Evolutionary conservation across 2,888 invertebrate genomes (phyloP).

Genomic region (Tupiocoris notatus): DNA sequence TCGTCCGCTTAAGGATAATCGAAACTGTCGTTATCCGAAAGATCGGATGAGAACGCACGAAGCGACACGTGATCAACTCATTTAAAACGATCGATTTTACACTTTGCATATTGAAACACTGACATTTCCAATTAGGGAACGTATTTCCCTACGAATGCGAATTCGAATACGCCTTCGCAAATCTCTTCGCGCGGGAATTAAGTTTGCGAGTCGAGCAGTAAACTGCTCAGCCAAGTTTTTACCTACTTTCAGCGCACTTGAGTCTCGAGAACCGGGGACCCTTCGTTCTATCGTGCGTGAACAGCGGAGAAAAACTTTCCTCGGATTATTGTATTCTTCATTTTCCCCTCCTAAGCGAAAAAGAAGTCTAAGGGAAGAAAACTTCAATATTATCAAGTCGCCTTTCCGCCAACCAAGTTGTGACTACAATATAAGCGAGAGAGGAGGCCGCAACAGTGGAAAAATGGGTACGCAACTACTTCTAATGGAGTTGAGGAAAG

Average conservation of each 20-base stretch:
- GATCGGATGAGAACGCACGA: too few species aligned
- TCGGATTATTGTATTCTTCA: slow-evolving; percentile 35
- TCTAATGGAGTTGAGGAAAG: slow-evolving; percentile 27
- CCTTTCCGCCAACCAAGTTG: slow-evolving; percentile 4
- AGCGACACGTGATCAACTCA: too few species aligned
- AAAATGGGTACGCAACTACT: slow-evolving; percentile 3
- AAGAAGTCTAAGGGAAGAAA: background rate
- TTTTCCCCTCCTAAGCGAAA: background rate
- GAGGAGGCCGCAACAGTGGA: background rate
- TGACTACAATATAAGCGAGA: background rate
- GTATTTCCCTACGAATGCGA: background rate
- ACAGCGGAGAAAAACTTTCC: background rate
- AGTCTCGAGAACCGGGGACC: background rate
- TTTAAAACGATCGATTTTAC: too few species aligned
- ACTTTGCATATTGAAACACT: too few species aligned
- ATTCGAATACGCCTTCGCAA: background rate
- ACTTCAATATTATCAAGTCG: slow-evolving; percentile 20
- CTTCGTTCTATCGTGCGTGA: slow-evolving; percentile 15
- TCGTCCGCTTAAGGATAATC: too few species aligned
- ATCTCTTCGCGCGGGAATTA: slow-evolving; percentile 15
- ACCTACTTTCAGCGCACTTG: background rate
- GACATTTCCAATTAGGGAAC: too few species aligned
- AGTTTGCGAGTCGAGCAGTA: slow-evolving; percentile 17
- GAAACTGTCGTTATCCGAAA: too few species aligned
- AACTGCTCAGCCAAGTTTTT: slow-evolving; percentile 23